Base-by-base conservation (phyloP, 2,113 vertebrate genomes). In the Proteles cristata region DNA sequence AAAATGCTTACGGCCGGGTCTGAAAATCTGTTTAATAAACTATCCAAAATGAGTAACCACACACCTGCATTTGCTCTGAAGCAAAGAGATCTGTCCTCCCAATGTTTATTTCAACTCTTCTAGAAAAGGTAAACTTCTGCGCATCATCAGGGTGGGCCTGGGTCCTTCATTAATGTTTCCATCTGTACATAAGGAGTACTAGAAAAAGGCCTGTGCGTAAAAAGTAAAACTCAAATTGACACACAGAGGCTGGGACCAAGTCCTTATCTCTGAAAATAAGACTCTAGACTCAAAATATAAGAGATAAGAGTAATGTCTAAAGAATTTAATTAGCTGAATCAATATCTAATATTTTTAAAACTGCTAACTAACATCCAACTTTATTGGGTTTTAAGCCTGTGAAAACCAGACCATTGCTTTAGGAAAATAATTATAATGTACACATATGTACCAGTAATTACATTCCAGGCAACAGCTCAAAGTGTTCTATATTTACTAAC, bases 231-330 rank as follows among this genome's bases (percentile, higher is more conserved):
- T 68, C 48, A 66, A 48, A 88, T 35, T 7, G 33, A 92, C n/a
- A 63, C 9, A 79, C 2, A 89, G 35, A 73, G 69, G 61, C 68
- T 63, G 26, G 50, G 23, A 35, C 65, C 61, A 71, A 77, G 39
- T 55, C 88, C 43, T 92, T 53, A 23, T 45, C 77, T 94, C 76
- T 92, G 83, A 77, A 87, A 91, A 92, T 79, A 55, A 90, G 81
- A 79, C 26, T 66, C n/a, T n/a, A 55, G 48, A 82, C 16, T 93
- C 82, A 81, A 94, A 94, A 88, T 83, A 68, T 23, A 81, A 68
- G 8, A 63, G 23, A 77, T 6, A 88, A 68, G 43, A 77, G 48
- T 82, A 7, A 69, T 65, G 95, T 83, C 81, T 82, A 82, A 81
- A 90, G 26, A 93, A 86, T 74, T 86, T 90, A 39, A 68, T 68